phyloP scores from a whole-genome alignment of 2,888 invertebrate species.

The Meganola albula region DNA sequence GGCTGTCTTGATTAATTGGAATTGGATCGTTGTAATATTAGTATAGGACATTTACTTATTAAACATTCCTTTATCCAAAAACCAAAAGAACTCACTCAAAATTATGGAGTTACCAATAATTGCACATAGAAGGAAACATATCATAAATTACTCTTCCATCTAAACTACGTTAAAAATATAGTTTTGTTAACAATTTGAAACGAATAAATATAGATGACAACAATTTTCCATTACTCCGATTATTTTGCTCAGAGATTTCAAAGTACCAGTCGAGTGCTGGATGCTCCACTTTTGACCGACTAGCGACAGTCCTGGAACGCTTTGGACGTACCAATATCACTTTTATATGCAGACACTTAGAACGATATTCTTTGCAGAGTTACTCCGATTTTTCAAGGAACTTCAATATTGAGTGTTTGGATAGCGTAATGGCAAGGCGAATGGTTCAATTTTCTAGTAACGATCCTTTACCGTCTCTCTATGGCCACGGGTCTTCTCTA shows the following conservation, averaged over 20 bases:
- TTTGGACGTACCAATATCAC: constrained; percentile 6
- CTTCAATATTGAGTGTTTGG: neutral
- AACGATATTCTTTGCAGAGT: constrained; percentile 20
- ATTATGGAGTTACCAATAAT: too few relatives aligned
- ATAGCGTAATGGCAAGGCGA: too few relatives aligned
- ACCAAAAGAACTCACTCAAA: too few relatives aligned
- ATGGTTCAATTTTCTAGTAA: too few relatives aligned
- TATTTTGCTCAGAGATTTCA: constrained; percentile 5
- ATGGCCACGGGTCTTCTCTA: too few relatives aligned
- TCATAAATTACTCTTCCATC: too few relatives aligned
- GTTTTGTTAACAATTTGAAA: too few relatives aligned
- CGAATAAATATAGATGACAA: neutral
- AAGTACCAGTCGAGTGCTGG: constrained; percentile 8
- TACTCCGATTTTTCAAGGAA: constrained; percentile 1
- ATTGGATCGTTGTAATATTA: neutral
- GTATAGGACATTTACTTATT: too few relatives aligned
- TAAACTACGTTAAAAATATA: too few relatives aligned
- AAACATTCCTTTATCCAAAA: too few relatives aligned
- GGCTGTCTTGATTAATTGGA: constrained; percentile 6
- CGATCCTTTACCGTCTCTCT: too few relatives aligned
- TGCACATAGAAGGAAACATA: too few relatives aligned
- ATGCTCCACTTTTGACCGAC: constrained; percentile 15
- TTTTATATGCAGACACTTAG: constrained; percentile 7
- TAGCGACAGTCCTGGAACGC: constrained; percentile 11
- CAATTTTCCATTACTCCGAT: constrained; percentile 12